Evolutionary conservation across 1,140 invertebrate species (phyloP).

Genomic region (Plectus sambesii): DNA sequence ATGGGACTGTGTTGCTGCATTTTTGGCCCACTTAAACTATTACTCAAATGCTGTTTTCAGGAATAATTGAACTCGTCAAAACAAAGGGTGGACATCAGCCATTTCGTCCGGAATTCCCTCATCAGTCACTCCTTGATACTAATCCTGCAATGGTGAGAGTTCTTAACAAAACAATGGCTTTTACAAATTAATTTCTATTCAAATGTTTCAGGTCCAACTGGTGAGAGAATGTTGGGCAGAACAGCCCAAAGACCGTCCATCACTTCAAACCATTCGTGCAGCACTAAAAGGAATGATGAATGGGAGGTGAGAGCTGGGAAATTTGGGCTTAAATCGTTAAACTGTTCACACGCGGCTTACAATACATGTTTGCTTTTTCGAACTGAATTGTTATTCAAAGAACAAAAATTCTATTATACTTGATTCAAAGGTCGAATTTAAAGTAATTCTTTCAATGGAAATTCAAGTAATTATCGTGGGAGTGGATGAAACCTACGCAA

Average conservation of each 20-base stretch:
- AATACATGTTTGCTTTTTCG: no score
- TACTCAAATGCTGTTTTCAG: no score
- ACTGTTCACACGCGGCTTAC: no score
- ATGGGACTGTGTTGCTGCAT: no score
- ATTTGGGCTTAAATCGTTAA: no score
- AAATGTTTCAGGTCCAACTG: constrained; percentile 26
- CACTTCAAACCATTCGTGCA: constrained; percentile 16
- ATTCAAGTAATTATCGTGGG: no score
- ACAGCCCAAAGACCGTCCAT: constrained; percentile 19
- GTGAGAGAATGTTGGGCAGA: constrained; percentile 40
- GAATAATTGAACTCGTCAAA: no score
- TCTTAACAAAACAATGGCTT: constrained; percentile 5
- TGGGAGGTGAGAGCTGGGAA: constrained; percentile 1
- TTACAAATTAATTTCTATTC: not conserved
- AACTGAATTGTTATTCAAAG: constrained; percentile 1
- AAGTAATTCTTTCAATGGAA: no score
- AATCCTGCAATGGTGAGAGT: constrained; percentile 29
- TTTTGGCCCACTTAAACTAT: no score
- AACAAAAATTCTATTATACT: constrained; percentile 9
- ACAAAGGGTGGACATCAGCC: no score
- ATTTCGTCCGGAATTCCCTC: no score
- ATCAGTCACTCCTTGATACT: constrained; percentile 22
- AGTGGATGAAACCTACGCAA: not conserved
- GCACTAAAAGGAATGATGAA: constrained; percentile 23
- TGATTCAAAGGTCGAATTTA: constrained; percentile 14